Base-by-base conservation (phyloP, 2,888 invertebrate species). In the Drosophila neotestacea region DNA sequence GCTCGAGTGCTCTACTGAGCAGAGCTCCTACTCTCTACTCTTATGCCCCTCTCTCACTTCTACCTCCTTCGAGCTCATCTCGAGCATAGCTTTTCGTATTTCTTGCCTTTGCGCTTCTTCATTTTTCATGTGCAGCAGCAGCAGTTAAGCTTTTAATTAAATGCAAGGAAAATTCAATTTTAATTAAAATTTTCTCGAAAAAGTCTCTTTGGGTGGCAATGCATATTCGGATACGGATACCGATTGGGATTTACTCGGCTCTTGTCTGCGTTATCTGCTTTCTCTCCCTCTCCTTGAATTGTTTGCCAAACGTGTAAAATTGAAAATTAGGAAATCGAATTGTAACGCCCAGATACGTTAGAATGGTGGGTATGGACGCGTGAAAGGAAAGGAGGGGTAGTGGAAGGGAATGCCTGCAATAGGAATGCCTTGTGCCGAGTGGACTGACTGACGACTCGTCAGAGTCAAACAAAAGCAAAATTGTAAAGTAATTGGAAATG, bases 161-260 rank as follows among this genome's bases (percentile, higher is more conserved):
- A 85, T 85, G 85, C 85, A 85, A 88, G 88, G 77, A 88, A 88
- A 88, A 85, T 85, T 83, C 85, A 88, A 85, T 85, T 85, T 85
- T 85, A 85, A 85, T 85, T 85, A 85, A 85, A 85, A 85, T 85
- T 85, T 52, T 58, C 46, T 88, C 77, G 77, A 77, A 80, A 86
- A 85, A 85, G 73, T 76, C 75, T 83, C 75, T 77, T n/a, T n/a
- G n/a, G 69, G 73, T 59, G 70, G 70, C 69, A 66, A 34, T 70
- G 75, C 78, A 70, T 65, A 69, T 73, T 68, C 51, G 47, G 48
- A 36, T 52, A 70, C 47, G 63, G 66, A 78, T 81, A 73, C 11
- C 65, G 68, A 74, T 76, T 62, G 60, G 66, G 56, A 61, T 68
- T 34, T 46, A 16, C 39, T 38, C 30, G 38, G 22, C 27, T 13